A percentile compares a stretch with the other conserved stretches of the same genome.
Conservation (phyloP, 2,113 vertebrate species). For the Ailurus styani region DNA sequence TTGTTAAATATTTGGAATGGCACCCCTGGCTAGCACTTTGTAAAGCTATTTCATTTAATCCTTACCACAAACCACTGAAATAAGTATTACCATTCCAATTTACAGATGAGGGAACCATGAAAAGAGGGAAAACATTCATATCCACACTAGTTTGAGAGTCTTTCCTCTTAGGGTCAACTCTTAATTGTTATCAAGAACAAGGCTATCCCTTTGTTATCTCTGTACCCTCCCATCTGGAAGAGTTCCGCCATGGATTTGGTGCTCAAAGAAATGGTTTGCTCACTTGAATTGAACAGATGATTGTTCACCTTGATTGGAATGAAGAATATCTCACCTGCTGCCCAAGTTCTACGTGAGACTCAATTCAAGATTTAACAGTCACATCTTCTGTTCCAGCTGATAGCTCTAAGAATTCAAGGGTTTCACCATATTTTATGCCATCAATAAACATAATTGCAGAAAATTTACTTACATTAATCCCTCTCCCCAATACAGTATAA, state of each 20-base stretch:
- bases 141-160: neutral
- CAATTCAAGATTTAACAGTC: neutral
- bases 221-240: neutral
- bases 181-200: neutral
- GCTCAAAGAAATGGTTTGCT: neutral
- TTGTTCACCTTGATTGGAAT: neutral
- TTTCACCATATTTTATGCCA: neutral
- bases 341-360: neutral
- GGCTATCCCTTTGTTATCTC: neutral
- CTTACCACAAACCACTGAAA: neutral
- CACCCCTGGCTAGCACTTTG: neutral
- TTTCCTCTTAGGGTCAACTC: neutral
- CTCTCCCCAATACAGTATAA: neutral
- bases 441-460: neutral
- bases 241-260: neutral
- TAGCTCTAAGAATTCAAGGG: neutral
- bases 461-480: neutral
- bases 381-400: neutral
- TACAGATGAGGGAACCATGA: neutral
- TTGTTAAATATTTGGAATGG: neutral
- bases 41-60: neutral
- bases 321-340: neutral
- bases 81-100: neutral
- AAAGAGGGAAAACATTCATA: neutral
- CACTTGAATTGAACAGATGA: neutral